Percentiles rank a stretch among this genome's conserved stretches.
Evolutionary conservation across 2,113 vertebrate genomes (phyloP).

Genomic region (Copsychus sechellarum): DNA sequence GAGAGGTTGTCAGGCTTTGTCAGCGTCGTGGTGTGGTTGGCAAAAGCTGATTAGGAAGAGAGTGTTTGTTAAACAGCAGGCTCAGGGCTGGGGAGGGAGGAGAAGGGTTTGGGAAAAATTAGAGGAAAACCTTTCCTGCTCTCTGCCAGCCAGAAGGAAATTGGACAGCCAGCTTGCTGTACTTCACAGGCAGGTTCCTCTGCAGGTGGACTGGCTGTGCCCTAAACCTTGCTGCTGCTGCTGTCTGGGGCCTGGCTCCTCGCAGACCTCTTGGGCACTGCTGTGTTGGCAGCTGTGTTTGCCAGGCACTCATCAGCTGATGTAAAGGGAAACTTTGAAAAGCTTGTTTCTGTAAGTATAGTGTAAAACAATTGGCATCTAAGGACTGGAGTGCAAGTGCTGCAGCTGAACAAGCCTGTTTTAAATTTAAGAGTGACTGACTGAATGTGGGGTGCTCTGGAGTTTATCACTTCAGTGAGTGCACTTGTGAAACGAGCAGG

Average conservation of each 20-base stretch:
- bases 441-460: background rate
- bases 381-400: background rate
- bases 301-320: background rate
- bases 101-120: background rate
- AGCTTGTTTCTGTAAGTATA: background rate
- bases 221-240: background rate
- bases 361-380: background rate
- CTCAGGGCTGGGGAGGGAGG: background rate
- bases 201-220: fast-evolving
- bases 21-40: background rate
- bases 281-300: background rate
- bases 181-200: background rate
- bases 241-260: background rate
- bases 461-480: background rate
- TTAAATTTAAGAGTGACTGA: background rate
- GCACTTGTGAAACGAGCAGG: background rate
- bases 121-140: background rate
- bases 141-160: background rate
- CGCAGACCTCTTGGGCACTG: background rate
- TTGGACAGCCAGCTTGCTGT: background rate
- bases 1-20: background rate
- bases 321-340: background rate
- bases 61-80: background rate
- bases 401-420: background rate
- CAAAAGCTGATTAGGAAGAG: background rate